Evolutionary conservation across 1,140 invertebrate genomes (phyloP).

Genomic region (Holcopasites calliopsidis): DNA sequence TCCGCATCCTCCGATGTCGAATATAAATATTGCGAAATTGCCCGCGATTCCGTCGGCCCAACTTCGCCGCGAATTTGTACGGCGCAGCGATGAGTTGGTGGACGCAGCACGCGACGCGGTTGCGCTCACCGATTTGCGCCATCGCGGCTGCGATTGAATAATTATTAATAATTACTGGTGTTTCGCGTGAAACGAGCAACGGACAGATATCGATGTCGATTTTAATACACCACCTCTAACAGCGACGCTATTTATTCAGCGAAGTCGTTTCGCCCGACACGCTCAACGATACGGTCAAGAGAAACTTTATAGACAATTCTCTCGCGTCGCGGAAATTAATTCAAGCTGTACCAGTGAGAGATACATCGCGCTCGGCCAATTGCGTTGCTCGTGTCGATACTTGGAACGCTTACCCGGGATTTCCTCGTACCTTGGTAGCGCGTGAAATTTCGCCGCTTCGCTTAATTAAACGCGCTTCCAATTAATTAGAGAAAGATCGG

Average conservation of each 20-base stretch:
- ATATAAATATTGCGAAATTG: constrained; percentile 44
- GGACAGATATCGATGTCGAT: not conserved
- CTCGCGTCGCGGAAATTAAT: not conserved
- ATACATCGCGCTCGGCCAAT: not conserved
- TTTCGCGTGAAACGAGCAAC: not conserved
- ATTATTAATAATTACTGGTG: constrained; percentile 33
- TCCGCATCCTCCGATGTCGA: not conserved
- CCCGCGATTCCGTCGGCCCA: not conserved
- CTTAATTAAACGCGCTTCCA: constrained; percentile 63
- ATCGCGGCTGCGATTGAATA: constrained; percentile 17
- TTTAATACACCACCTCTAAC: not conserved
- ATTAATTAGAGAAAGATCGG: constrained; percentile 62
- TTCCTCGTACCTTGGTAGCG: constrained; percentile 20
- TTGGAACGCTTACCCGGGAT: constrained; percentile 14
- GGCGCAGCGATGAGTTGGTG: not conserved
- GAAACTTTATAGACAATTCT: not conserved
- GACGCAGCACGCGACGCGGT: not conserved
- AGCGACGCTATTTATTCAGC: not conserved
- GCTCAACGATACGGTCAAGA: not conserved
- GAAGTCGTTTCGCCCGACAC: not conserved
- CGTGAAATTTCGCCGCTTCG: constrained; percentile 54
- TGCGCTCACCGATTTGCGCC: not conserved
- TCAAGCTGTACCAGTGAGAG: not conserved
- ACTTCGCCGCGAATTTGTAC: constrained; percentile 20
- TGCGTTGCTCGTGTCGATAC: constrained; percentile 1